Evolutionary conservation across 92 coral and sea anemone genomes (phyloP).

Genomic region (Porites rus): DNA sequence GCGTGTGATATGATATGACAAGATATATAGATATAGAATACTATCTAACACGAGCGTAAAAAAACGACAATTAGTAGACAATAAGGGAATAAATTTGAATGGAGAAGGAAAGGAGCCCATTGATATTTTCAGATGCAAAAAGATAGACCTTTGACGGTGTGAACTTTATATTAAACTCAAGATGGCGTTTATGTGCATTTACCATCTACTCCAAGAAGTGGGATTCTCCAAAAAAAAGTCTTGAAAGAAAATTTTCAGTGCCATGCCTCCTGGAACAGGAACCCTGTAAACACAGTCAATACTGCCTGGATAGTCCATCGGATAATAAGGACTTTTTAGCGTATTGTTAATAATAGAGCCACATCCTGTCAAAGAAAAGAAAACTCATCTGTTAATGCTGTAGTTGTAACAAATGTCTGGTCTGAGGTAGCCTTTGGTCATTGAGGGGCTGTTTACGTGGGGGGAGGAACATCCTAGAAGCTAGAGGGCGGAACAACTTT

Average conservation of each 20-base stretch:
- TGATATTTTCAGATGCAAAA: neutral
- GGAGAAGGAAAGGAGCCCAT: no score
- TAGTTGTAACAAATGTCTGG: no score
- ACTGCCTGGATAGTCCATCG: constrained; percentile 14
- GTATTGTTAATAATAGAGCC: constrained; percentile 13
- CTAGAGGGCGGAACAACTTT: no score
- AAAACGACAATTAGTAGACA: no score
- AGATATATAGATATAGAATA: no score
- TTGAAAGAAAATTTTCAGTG: neutral
- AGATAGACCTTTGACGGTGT: no score
- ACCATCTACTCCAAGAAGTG: neutral
- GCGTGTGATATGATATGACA: no score
- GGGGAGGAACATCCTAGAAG: no score
- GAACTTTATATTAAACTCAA: neutral
- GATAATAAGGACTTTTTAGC: constrained; percentile 22
- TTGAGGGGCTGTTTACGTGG: no score
- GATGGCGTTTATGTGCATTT: neutral
- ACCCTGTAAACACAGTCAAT: constrained; percentile 13
- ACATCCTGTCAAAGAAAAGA: constrained; percentile 9
- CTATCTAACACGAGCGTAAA: no score
- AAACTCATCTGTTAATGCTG: neutral
- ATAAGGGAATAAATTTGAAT: no score
- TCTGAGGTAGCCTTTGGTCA: no score
- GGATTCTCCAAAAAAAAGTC: neutral
- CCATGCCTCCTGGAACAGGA: constrained; percentile 18